These are phyloP conservation scores for Penelope pileata DNA, from an alignment of 2,113 vertebrate species.

Conservation along the genomic window DNA sequence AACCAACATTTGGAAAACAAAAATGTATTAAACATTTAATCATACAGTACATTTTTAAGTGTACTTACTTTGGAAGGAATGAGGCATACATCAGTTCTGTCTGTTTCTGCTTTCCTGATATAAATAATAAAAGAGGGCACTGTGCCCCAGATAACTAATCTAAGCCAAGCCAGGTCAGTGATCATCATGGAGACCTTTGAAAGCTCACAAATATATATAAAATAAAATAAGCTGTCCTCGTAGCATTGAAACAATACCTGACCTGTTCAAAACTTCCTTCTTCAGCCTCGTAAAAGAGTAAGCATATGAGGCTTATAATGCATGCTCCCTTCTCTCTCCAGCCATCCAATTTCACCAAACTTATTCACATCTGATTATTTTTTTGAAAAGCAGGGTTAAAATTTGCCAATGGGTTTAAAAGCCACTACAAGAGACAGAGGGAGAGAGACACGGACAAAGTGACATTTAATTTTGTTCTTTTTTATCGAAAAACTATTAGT, in stretches of 20 bases:
- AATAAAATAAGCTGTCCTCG: neutral
- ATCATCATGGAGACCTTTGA: neutral
- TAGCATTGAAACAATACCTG: neutral
- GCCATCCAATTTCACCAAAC: neutral
- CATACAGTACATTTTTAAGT: neutral
- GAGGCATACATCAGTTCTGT: neutral
- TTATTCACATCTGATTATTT: neutral
- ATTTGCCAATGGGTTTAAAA: neutral
- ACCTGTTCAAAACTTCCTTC: neutral
- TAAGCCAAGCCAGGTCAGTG: neutral
- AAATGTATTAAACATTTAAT: neutral
- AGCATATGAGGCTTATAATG: rapidly evolving
- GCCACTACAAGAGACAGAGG: neutral
- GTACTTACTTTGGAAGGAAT: neutral
- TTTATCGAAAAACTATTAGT: neutral
- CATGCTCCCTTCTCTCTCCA: neutral
- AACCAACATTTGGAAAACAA: neutral
- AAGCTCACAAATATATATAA: neutral
- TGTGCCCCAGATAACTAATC: neutral
- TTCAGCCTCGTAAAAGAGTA: neutral
- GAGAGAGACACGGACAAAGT: neutral
- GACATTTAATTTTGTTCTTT: neutral
- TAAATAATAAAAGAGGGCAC: neutral
- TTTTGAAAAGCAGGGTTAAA: neutral
- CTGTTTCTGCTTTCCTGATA: neutral